Conservation (phyloP, 1,140 invertebrate genomes). For the Lithobius niger region DNA sequence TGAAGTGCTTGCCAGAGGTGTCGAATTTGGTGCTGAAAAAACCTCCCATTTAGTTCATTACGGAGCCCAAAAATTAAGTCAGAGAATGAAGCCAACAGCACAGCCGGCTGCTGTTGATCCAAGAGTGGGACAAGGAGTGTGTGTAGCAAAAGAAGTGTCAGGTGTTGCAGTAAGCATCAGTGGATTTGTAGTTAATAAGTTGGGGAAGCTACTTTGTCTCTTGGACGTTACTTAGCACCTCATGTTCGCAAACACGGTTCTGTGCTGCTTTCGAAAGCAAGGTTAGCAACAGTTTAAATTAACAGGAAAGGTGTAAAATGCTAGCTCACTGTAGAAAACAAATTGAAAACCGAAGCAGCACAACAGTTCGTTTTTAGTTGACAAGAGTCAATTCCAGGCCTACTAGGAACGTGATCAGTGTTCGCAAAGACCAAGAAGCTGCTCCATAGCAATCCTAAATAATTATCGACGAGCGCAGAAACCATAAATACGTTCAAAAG, state of each 20-base stretch:
- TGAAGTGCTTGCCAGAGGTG: constrained; percentile 45
- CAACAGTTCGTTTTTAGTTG: no score
- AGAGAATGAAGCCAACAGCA: constrained; percentile 37
- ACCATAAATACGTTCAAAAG: no score
- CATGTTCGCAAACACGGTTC: constrained; percentile 48
- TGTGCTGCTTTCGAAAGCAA: constrained; percentile 39
- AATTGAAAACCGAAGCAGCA: no score
- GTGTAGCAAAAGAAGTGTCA: constrained; percentile 46
- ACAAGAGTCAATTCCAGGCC: no score
- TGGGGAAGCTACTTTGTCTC: constrained; percentile 43
- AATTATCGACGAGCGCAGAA: no score
- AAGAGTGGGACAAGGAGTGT: constrained; percentile 40
- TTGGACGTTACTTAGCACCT: constrained; percentile 48
- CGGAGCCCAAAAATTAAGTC: constrained; percentile 45
- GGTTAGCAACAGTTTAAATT: no score
- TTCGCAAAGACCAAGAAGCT: no score
- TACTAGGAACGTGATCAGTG: no score
- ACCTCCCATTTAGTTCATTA: constrained; percentile 43
- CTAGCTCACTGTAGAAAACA: no score
- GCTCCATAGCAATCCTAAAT: no score
- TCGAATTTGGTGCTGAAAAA: constrained; percentile 49
- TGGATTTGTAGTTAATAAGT: constrained; percentile 45
- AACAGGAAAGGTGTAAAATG: no score
- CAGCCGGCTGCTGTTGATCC: constrained; percentile 31
- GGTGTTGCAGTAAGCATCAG: constrained; percentile 45